Base-by-base conservation (phyloP, 2,113 vertebrate species). In the Eublepharis macularius region DNA sequence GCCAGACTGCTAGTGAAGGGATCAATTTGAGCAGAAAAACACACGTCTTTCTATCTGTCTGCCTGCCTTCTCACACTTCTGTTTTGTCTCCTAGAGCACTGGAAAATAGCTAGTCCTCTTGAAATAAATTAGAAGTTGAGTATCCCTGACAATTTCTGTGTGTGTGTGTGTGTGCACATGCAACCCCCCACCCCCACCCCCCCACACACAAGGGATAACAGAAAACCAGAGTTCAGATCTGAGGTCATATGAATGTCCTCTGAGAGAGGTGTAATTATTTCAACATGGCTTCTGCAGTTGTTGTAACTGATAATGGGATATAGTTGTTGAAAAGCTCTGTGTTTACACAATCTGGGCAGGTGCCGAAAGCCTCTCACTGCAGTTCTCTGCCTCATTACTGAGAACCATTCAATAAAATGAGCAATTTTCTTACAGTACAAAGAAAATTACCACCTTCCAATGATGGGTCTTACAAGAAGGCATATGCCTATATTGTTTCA, bases 391-490 rank as follows among this genome's bases (percentile, higher is more conserved):
- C 34, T 29, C 21, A 68, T 86, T 89, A 43, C 19, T 57, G 86
- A 75, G 65, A 89, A 39, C 66, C 49, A 77, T 82, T 90, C 77
- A 77, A 45, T 76, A 73, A 86, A 84, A 2, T 4, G 12, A 78
- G 32, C 76, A 81, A 84, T 84, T 86, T 77, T 47, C 32, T 85
- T 76, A 41, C 32, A 47, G 1, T 26, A 36, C 76, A 69, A 86
- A 65, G 29, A 75, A 85, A 90, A 86, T 87, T n/a, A 41, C 83
- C 12, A 85, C 9, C 26, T 91, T 87, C 80, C 41, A 70, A 90
- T 32, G 3, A 36, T 10, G n/a, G 41, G n/a, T 49, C 54, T 74
- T 43, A 51, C 81, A 70, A 75, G 21, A 11, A 85, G 19, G 24
- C 24, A 84, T 86, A 86, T 74, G 2, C 8, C 49, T 89, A 76